Evolutionary conservation across 2,113 vertebrate species (phyloP), one percentile per base, ranked within the genome.

Genomic region (Larimichthys polyactis): DNA sequence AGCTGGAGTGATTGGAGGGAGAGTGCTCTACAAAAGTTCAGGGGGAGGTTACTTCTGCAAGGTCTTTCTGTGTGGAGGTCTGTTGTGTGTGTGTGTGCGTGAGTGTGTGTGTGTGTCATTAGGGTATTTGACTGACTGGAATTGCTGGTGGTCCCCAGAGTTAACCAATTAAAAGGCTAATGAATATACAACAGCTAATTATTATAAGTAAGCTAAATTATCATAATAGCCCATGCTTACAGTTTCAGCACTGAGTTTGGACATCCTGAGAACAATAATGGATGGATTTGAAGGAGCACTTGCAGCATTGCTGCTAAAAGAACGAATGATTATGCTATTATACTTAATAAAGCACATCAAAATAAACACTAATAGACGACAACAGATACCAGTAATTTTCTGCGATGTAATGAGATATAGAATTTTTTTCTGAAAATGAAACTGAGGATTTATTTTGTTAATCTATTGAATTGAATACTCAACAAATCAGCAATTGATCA

Each of bases 141-240:
- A 88, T 92, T 85, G 80, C 85, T 91, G 79, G 75, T 51, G n/a
- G 81, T 94, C 93, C 92, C 93, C 72, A 86, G 92, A 92, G 92
- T 90, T 92, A 87, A 91, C 91, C 94, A 94, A 94, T 94, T 94
- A 94, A 93, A 94, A 91, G 92, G 87, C 89, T 94, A 93, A 94
- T 94, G 94, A 94, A 94, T 94, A 94, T 94, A 94, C 93, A 94
- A 92, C 92, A 89, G 90, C 89, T 94, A 93, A 94, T 94, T 94
- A 93, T 93, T 92, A 93, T 89, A 93, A 91, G 87, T 90, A 92
- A 94, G 90, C 86, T 87, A 85, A 87, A 93, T 93, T 92, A 91
- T 92, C 91, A 94, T 92, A 92, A 91, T 92, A 88, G 82, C 79
- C 86, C 14, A 54, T 82, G 78, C 88, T 85, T 88, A 84, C 78